Percentiles rank a stretch among this genome's conserved stretches.
These are phyloP conservation scores for Ochotona curzoniae DNA, from an alignment of 2,113 vertebrate species.

Conservation along the genomic window DNA sequence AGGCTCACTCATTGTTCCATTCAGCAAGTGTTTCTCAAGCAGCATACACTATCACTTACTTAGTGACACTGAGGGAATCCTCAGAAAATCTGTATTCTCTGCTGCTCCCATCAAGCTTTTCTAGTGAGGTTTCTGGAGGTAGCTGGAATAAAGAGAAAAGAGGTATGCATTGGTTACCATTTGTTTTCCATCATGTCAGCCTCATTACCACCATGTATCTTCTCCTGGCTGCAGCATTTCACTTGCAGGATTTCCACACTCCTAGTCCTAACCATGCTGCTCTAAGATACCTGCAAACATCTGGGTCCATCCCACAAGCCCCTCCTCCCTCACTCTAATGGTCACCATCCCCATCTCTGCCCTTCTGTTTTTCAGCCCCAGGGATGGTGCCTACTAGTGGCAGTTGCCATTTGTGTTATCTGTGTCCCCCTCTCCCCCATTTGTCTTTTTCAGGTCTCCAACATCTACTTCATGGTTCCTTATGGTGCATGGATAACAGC, in stretches of 20 bases:
- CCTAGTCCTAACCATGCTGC: not conserved
- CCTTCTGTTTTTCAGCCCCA: not conserved
- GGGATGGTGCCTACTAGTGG: not conserved
- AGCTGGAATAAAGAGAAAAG: not conserved
- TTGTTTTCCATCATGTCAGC: not conserved
- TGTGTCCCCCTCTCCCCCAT: not conserved
- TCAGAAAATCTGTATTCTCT: not conserved
- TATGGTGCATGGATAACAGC: too few species aligned
- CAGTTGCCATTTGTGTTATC: not conserved
- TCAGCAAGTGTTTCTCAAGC: slow-evolving; percentile 11
- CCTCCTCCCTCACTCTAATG: not conserved
- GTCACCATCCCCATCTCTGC: not conserved
- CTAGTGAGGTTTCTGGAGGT: too few species aligned
- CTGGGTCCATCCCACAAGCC: not conserved
- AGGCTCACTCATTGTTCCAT: not conserved
- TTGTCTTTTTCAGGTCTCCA: not conserved
- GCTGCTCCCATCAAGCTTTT: not conserved
- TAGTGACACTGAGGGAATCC: not conserved
- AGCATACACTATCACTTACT: not conserved
- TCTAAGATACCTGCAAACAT: not conserved
- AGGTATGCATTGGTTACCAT: not conserved
- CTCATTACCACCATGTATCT: not conserved
- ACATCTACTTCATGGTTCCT: not conserved
- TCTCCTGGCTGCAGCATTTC: not conserved
- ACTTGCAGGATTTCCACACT: not conserved